Percentiles rank a stretch among this genome's conserved stretches.
Evolutionary conservation across 2,797 vertebrate species (phyloP).

Genomic region (Coreius guichenoti): DNA sequence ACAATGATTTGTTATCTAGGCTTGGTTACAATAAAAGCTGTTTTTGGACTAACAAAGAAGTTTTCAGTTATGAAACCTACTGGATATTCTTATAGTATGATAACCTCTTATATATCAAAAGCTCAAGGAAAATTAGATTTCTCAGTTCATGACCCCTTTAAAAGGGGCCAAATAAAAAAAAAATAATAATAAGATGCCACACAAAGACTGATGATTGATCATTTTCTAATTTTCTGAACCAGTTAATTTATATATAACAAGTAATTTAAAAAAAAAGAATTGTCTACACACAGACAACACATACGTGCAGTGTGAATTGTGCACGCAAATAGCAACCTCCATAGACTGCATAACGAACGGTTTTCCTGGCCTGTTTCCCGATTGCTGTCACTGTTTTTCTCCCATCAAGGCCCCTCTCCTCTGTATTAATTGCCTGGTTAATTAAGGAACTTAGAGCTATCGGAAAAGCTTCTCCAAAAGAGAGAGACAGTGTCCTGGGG

Average conservation of each 20-base stretch:
- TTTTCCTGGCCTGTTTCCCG: constrained; percentile 25
- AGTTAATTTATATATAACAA: neutral
- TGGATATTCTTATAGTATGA: too few species aligned
- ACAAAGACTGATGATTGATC: too few species aligned
- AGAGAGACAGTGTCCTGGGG: constrained; percentile 60
- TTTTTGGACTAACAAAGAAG: too few species aligned
- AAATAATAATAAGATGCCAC: too few species aligned
- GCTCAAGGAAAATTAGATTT: too few species aligned
- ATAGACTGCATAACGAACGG: neutral
- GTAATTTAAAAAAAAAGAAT: neutral
- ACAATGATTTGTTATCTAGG: too few species aligned
- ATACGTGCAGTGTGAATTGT: neutral
- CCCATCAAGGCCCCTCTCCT: constrained; percentile 60
- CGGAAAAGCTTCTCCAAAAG: constrained; percentile 61
- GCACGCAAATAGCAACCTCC: neutral
- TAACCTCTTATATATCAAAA: too few species aligned
- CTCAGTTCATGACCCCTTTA: too few species aligned
- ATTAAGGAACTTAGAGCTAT: constrained; percentile 69
- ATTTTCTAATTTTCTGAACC: too few species aligned
- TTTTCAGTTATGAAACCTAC: too few species aligned
- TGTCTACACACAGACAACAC: neutral
- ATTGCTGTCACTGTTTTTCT: constrained; percentile 54
- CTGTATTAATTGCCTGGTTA: constrained; percentile 72
- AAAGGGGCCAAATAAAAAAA: too few species aligned
- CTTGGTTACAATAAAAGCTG: too few species aligned